Base-by-base conservation (phyloP, 2,888 invertebrate species). In the Cephus runcator region DNA sequence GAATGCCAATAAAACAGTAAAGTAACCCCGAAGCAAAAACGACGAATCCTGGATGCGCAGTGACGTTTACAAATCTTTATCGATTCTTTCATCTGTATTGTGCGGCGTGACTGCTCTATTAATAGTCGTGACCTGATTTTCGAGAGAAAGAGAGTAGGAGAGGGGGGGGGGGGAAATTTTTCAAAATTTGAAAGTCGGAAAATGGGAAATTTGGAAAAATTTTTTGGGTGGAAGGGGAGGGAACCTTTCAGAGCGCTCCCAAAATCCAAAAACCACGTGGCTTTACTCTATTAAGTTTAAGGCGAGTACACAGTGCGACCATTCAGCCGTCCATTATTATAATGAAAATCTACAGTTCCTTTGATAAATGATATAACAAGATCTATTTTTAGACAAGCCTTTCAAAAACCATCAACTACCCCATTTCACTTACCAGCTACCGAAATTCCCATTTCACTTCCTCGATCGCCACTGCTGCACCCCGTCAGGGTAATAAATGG, bases 71-170 rank as follows among this genome's bases (percentile, higher is more conserved):
- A 56, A 56, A 56, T 56, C 40, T 23, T 56, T 15, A 23, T 56
- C 40, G 23, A 56, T 56, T 56, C 23, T 23, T 56, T 9, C 9
- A 6, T 23, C 40, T 56, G 40, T 9, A n/a, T 56, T 15, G 31
- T 12, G 15, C 12, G 11, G 23, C 74, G 15, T 35, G 79, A 34
- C 73, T 77, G 36, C 75, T 69, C 82, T 81, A 83, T 81, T 83
- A 83, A 83, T 83, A 83, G 76, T 74, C 79, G 74, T 75, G 81
- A 80, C 77, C 81, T 56, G 30, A 69, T 81, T 82, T 83, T 81
- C 80, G 1, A 1, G 36, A 36, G 15, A 40, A 15, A 15, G 4
- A 36, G 40, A 40, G 40, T 15, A 1, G 4, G 40, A n/a, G n/a
- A n/a, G n/a, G n/a, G 31, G 15, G 23, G 4, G 4, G 2, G 9